Evolutionary conservation across 2,888 invertebrate species (phyloP), one percentile per base, ranked within the genome.

Genomic region (Orchesella flavescens): DNA sequence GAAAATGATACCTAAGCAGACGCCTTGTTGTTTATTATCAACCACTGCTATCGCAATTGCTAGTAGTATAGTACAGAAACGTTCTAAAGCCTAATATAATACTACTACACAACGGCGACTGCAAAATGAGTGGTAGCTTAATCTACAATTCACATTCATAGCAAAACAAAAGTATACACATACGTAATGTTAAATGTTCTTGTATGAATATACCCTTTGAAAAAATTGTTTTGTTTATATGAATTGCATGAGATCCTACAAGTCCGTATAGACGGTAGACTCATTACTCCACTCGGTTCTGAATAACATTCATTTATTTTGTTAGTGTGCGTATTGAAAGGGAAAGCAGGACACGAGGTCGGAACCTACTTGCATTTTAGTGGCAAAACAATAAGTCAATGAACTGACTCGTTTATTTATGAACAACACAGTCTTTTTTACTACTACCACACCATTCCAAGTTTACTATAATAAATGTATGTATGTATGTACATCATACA

Each of bases 341-440:
- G 81, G 81, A 81, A 81, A 81, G 81, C 81, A 81, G 81, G 81
- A 81, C 81, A 81, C 81, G 81, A 81, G 81, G 81, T 81, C 81
- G 74, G 75, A 81, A 81, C 81, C 81, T 74, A 74, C 66, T 81
- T 81, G 75, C 74, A 75, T 81, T 81, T 74, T 81, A 68, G 74
- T 80, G 68, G 80, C 81, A 74, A 75, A 81, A 81, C 75, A 81
- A 75, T 68, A 81, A 81, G 81, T 81, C 81, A 81, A 81, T 74
- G 81, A 81, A 81, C 81, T 81, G 34, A 49, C 49, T 49, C 15
- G 23, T 12, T 24, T 23, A 24, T 23, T 24, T 61, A 24, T 19
- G 24, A 57, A 10, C 19, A 57, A n/a, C n/a, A n/a, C 15, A 15
- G 21, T 2, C 13, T 57, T 2, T 10, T 34, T 34, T 34, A 34